Evolutionary conservation across 2,113 vertebrate species (phyloP).

Genomic region (Talpa occidentalis): DNA sequence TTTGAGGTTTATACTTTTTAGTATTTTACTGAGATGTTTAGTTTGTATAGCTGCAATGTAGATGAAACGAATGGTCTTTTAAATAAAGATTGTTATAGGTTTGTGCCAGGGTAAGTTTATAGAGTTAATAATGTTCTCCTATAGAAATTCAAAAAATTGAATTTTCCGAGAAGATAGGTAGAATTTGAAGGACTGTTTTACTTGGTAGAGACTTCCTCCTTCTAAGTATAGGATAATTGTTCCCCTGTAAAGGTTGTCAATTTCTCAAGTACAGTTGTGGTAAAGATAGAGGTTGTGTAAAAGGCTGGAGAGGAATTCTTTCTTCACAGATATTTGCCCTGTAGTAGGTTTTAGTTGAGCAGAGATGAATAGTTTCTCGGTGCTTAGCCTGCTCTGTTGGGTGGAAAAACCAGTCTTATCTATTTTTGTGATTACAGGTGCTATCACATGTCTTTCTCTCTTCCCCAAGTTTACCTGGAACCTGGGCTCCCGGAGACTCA

Average conservation of each 20-base stretch:
- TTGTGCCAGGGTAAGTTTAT: background rate
- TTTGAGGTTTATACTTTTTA: slow-evolving; percentile 33
- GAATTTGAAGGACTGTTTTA: background rate
- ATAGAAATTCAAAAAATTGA: slow-evolving; percentile 41
- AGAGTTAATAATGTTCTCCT: background rate
- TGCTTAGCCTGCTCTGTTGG: slow-evolving; percentile 54
- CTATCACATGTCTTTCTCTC: slow-evolving; percentile 66
- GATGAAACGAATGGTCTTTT: background rate
- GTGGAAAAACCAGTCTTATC: slow-evolving; percentile 36
- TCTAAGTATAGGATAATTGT: slow-evolving; percentile 30
- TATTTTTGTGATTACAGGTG: slow-evolving; percentile 43
- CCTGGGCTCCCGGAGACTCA: slow-evolving; percentile 78
- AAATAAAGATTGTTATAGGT: background rate
- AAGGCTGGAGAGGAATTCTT: background rate
- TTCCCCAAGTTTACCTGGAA: slow-evolving; percentile 77
- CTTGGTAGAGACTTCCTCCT: slow-evolving; percentile 21
- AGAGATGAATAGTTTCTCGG: slow-evolving; percentile 11
- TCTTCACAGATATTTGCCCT: slow-evolving; percentile 37
- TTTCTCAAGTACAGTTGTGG: background rate
- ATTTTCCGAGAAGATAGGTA: background rate
- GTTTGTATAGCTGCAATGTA: slow-evolving; percentile 27
- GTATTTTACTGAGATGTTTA: slow-evolving; percentile 27
- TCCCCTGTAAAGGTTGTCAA: background rate
- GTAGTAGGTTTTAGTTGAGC: slow-evolving; percentile 61
- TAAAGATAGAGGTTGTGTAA: background rate